These are phyloP conservation scores for Eurytoma adleriae DNA, from an alignment of 2,888 invertebrate genomes.

Conservation along the genomic window DNA sequence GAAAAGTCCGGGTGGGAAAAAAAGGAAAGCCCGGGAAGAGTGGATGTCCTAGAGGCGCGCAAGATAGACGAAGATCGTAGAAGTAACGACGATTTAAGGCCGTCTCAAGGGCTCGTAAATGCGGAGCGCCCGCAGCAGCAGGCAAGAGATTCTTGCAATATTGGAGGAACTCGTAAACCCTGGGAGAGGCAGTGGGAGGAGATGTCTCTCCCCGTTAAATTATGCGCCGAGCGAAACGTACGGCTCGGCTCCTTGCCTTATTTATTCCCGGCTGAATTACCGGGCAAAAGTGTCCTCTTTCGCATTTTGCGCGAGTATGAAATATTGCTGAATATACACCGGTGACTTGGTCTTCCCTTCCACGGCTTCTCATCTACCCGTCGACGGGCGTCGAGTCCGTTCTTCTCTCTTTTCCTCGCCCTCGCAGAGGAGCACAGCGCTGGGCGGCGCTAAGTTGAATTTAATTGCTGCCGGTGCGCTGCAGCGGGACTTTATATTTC, in stretches of 20 bases:
- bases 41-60: neutral
- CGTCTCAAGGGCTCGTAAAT: constrained; percentile 65
- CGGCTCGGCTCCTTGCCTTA: constrained; percentile 28
- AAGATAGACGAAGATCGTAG: constrained; percentile 36
- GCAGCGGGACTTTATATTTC: constrained; percentile 40
- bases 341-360: neutral
- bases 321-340: constrained; percentile 50
- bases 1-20: neutral
- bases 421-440: too few species aligned
- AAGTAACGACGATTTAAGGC: constrained; percentile 62
- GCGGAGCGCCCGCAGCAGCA: constrained; percentile 55
- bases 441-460: constrained; percentile 52
- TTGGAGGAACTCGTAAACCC: constrained; percentile 64
- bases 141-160: constrained; percentile 64
- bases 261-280: constrained; percentile 55
- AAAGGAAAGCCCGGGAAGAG: neutral
- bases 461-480: constrained; percentile 46
- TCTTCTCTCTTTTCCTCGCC: neutral
- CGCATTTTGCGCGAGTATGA: constrained; percentile 49
- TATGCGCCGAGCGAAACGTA: constrained; percentile 52
- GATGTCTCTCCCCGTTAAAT: constrained; percentile 51
- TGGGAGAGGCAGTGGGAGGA: neutral
- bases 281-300: constrained; percentile 54
- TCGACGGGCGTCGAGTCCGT: neutral
- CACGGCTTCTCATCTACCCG: neutral